These are phyloP conservation scores for Pteropus rufus DNA, from an alignment of 2,797 vertebrate species.

Conservation along the genomic window DNA sequence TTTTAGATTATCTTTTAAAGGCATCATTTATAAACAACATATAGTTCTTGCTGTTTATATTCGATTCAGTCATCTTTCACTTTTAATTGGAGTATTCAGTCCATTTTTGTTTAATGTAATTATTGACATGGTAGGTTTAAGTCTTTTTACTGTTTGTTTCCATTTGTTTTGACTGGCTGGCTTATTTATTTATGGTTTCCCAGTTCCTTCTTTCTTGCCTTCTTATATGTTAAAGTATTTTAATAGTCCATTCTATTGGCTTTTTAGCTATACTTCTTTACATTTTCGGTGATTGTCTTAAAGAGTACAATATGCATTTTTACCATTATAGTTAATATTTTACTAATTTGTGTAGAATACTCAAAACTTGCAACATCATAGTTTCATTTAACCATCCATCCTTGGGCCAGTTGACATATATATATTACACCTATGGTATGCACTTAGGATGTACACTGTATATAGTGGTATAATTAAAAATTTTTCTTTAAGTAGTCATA, in stretches of 20 bases:
- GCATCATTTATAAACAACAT: not conserved
- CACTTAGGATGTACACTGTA: not conserved
- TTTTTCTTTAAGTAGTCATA: not conserved
- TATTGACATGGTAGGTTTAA: not conserved
- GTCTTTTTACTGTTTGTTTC: not conserved
- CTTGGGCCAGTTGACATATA: not conserved
- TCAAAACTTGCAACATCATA: not conserved
- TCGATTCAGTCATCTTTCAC: not conserved
- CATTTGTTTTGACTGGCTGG: not conserved
- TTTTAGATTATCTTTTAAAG: slow-evolving; percentile 2
- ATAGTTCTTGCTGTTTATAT: not conserved
- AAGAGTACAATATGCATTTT: not conserved
- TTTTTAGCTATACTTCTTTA: not conserved
- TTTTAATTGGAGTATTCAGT: not conserved
- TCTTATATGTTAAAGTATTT: not conserved
- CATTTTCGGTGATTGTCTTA: not conserved
- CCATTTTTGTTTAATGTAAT: slow-evolving; percentile 13
- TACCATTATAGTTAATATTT: not conserved
- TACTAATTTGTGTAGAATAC: not conserved
- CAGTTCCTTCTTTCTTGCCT: not conserved
- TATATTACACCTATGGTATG: not conserved
- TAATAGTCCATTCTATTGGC: not conserved
- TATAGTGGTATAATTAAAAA: not conserved
- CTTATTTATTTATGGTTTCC: not conserved
- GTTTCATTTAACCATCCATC: not conserved